Evolutionary conservation across 2,113 vertebrate species (phyloP).

Genomic region (Neodon shergylaensis): DNA sequence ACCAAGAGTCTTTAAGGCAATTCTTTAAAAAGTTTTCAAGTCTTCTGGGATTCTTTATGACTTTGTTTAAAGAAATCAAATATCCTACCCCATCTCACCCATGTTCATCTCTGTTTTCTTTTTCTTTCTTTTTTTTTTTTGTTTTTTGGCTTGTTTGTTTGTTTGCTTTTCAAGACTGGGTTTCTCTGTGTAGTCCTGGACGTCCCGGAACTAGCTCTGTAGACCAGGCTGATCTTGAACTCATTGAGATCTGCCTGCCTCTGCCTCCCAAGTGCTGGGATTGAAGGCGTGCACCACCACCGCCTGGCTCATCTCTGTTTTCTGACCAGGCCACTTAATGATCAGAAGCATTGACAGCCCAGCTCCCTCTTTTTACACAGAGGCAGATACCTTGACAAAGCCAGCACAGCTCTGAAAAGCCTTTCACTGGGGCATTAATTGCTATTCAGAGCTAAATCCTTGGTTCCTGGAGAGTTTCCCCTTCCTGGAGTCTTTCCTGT

Average conservation of each 20-base stretch:
- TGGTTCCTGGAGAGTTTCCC: neutral
- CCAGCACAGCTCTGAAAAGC: conserved; percentile 25
- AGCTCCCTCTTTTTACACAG: conserved; percentile 48
- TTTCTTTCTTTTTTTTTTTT: too few species aligned
- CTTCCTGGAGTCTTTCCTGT: conserved; percentile 59
- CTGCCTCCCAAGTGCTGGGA: too few species aligned
- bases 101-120: conserved; percentile 37
- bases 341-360: conserved; percentile 38
- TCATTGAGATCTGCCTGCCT: too few species aligned
- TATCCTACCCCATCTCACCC: conserved; percentile 56
- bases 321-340: conserved; percentile 82
- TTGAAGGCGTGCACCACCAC: too few species aligned
- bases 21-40: conserved; percentile 24
- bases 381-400: conserved; percentile 40
- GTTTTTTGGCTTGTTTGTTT: too few species aligned
- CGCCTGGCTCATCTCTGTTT: conserved; percentile 57
- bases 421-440: conserved; percentile 4
- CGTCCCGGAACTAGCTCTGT: too few species aligned
- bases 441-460: conserved; percentile 59
- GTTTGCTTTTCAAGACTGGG: too few species aligned
- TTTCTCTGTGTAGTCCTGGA: too few species aligned
- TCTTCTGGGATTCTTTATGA: conserved; percentile 41
- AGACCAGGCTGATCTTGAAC: too few species aligned
- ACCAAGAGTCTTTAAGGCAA: conserved; percentile 33
- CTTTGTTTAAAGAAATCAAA: conserved; percentile 14